Evolutionary conservation across 2,888 invertebrate genomes (phyloP).

Genomic region (Drosophila putrida): DNA sequence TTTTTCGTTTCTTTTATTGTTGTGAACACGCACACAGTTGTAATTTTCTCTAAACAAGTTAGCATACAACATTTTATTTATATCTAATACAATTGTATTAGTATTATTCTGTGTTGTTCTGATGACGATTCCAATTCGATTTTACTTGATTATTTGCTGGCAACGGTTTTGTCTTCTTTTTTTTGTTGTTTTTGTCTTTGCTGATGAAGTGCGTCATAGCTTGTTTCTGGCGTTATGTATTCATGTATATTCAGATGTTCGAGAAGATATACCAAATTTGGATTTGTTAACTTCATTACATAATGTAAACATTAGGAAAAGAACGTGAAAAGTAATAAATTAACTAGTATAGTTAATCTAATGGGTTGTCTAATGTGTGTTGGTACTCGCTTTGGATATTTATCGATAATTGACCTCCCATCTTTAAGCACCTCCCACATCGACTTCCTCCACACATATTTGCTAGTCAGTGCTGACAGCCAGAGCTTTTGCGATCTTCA

Average conservation of each 20-base stretch:
- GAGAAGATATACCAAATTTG: not conserved
- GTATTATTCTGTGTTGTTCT: constrained; percentile 4
- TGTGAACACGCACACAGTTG: not conserved
- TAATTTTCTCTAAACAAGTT: constrained; percentile 50
- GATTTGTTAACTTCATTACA: not conserved
- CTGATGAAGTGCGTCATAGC: constrained; percentile 31
- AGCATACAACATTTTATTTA: constrained; percentile 31
- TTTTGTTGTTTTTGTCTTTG: constrained; percentile 3
- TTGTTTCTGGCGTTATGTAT: constrained; percentile 12
- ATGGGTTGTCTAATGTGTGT: too few species aligned
- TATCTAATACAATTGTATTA: not conserved
- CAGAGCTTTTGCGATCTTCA: constrained; percentile 2
- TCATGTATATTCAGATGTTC: not conserved
- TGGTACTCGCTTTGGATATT: not conserved
- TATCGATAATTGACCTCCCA: constrained; percentile 15
- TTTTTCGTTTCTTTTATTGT: not conserved
- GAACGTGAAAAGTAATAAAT: too few species aligned
- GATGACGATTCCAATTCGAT: constrained; percentile 18
- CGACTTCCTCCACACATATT: not conserved
- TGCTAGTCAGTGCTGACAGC: not conserved
- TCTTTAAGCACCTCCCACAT: constrained; percentile 2
- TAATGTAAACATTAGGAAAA: not conserved
- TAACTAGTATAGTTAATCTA: not conserved
- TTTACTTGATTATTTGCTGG: constrained; percentile 8
- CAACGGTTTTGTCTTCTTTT: constrained; percentile 4